phyloP scores from a whole-genome alignment of 2,113 vertebrate species.

The Maylandia zebra region DNA sequence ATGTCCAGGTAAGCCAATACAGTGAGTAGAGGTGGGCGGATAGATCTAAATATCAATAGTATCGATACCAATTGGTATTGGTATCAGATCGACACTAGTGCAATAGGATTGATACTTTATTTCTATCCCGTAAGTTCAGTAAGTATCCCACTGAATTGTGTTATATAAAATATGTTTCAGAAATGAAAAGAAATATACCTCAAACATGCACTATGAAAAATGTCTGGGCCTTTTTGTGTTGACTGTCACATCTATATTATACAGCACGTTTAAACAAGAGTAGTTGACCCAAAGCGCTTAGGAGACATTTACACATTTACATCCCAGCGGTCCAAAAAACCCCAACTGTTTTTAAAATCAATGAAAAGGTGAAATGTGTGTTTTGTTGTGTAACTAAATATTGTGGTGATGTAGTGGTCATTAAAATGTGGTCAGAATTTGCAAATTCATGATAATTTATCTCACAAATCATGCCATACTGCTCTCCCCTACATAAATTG shows the following conservation, averaged over 20 bases:
- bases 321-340: accelerated
- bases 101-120: not conserved
- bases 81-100: not conserved
- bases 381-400: not conserved
- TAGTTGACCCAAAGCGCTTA: not conserved
- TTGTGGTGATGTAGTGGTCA: conserved; percentile 63
- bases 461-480: not conserved
- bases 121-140: not conserved
- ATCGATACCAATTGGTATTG: not conserved
- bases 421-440: not conserved
- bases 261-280: not conserved
- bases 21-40: not conserved
- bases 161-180: not conserved
- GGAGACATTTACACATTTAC: not conserved
- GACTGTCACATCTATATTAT: not conserved
- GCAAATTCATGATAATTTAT: not conserved
- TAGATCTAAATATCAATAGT: not conserved
- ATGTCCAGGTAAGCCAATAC: not conserved
- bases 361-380: not conserved
- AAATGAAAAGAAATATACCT: not conserved
- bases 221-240: not conserved
- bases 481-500: not conserved
- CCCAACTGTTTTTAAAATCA: not conserved
- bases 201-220: not conserved
- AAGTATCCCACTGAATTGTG: not conserved